These are phyloP conservation scores for Stomatorhinus walkeri DNA, from an alignment of 2,797 vertebrate species.

Conservation along the genomic window DNA sequence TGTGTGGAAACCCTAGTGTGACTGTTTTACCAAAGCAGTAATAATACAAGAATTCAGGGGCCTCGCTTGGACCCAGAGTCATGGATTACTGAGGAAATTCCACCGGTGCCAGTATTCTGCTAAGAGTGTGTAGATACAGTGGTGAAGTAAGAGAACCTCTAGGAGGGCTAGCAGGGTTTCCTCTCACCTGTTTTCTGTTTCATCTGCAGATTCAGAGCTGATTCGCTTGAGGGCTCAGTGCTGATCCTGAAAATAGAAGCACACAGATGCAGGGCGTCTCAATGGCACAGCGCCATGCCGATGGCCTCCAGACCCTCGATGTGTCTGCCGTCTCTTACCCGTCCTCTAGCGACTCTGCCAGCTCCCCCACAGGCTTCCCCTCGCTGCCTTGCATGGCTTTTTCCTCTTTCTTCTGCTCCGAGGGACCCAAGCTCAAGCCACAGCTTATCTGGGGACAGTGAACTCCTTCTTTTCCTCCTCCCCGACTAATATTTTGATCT, in stretches of 20 bases:
- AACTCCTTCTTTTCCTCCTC: not conserved
- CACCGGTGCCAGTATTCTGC: not conserved
- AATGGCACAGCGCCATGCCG: not conserved
- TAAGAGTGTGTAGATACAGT: not conserved
- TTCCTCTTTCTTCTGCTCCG: constrained; percentile 45
- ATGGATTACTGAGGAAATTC: not conserved
- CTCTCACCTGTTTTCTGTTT: constrained; percentile 46
- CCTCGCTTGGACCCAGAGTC: not conserved
- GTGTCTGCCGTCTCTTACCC: constrained; percentile 23
- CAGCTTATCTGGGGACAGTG: constrained; percentile 47
- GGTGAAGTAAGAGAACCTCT: not conserved
- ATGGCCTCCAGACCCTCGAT: constrained; percentile 12
- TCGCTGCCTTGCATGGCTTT: constrained; percentile 28
- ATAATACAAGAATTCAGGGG: not conserved
- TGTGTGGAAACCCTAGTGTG: not conserved
- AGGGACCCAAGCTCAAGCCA: constrained; percentile 37
- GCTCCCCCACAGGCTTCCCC: constrained; percentile 6
- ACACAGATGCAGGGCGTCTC: not conserved
- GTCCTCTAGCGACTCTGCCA: constrained; percentile 25
- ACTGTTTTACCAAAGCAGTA: not conserved
- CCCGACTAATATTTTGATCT: not conserved
- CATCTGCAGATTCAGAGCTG: constrained; percentile 48
- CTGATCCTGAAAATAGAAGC: constrained; percentile 39
- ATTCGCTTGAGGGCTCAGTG: constrained; percentile 20
- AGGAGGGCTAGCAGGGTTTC: not conserved